These are phyloP conservation scores for Nomada ruficornis DNA, from an alignment of 2,888 invertebrate species.

Conservation along the genomic window DNA sequence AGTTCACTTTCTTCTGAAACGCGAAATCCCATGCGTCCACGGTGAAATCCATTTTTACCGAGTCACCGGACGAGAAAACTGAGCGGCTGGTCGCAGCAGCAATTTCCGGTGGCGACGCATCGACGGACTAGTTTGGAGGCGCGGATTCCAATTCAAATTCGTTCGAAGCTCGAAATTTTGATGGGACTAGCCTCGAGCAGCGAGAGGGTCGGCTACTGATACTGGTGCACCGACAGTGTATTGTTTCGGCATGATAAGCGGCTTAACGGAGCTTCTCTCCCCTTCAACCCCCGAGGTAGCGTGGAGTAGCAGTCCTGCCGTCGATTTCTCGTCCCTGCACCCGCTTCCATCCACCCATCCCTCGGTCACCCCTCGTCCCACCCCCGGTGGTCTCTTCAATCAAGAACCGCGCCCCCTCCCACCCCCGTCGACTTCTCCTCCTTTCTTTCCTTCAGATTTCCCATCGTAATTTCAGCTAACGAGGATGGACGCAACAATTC, in stretches of 20 bases:
- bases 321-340: conserved; percentile 74
- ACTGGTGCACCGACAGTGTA: conserved; percentile 84
- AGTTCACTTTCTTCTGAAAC: neutral
- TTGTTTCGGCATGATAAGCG: conserved; percentile 85
- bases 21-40: neutral
- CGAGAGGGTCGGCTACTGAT: conserved; percentile 80
- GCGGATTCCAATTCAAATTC: conserved; percentile 78
- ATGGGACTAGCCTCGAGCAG: conserved; percentile 75
- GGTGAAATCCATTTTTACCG: conserved; percentile 25
- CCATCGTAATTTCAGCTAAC: conserved; percentile 58
- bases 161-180: conserved; percentile 81
- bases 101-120: conserved; percentile 60
- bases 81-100: conserved; percentile 50
- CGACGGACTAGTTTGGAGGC: conserved; percentile 71
- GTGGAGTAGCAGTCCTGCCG: conserved; percentile 76
- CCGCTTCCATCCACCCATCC: conserved; percentile 3
- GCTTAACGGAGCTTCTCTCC: conserved; percentile 83
- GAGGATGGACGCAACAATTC: conserved; percentile 50
- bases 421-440: conserved; percentile 37
- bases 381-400: conserved; percentile 67
- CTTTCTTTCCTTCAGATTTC: conserved; percentile 50
- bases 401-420: conserved; percentile 65
- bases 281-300: conserved; percentile 65
- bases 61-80: conserved; percentile 35
- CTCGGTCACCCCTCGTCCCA: conserved; percentile 2